Percentiles rank a stretch among this genome's conserved stretches.
These are phyloP conservation scores for Silurus asotus DNA, from an alignment of 2,113 vertebrate species.

Conservation along the genomic window DNA sequence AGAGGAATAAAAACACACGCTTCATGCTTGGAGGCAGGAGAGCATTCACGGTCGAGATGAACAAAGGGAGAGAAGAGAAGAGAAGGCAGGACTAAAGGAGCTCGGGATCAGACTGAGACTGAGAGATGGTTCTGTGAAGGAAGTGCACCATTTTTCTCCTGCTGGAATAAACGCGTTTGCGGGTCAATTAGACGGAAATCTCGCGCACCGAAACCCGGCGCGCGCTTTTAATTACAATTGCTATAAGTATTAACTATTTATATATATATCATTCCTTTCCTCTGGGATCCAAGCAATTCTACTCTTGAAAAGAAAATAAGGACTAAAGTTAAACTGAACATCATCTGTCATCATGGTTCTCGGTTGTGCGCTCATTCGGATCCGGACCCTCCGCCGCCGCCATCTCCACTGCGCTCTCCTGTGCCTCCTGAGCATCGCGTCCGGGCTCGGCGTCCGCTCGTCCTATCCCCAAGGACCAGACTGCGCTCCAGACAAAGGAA, in stretches of 20 bases:
- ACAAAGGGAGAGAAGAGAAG: conserved; percentile 33
- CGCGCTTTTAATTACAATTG: too few species aligned
- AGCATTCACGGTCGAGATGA: conserved; percentile 31
- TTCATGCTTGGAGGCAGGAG: background rate
- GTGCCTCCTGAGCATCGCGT: conserved; percentile 65
- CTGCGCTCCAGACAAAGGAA: conserved; percentile 69
- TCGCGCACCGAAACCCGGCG: too few species aligned
- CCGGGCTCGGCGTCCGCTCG: conserved; percentile 63
- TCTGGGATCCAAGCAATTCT: background rate
- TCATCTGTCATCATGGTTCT: conserved; percentile 55
- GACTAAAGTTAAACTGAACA: conserved; percentile 7
- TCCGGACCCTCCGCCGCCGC: conserved; percentile 57
- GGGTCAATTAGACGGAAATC: too few species aligned
- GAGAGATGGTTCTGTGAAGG: too few species aligned
- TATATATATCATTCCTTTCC: background rate
- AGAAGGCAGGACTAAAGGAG: conserved; percentile 15
- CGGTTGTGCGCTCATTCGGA: conserved; percentile 34
- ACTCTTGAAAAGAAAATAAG: too few species aligned
- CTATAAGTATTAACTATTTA: too few species aligned
- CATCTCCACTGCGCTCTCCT: conserved; percentile 58
- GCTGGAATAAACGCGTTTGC: too few species aligned
- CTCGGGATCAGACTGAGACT: background rate
- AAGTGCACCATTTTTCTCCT: too few species aligned
- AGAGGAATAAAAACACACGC: background rate
- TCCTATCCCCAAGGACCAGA: conserved; percentile 72